Evolutionary conservation across 2,113 vertebrate species (phyloP).

Genomic region (Astur gentilis): DNA sequence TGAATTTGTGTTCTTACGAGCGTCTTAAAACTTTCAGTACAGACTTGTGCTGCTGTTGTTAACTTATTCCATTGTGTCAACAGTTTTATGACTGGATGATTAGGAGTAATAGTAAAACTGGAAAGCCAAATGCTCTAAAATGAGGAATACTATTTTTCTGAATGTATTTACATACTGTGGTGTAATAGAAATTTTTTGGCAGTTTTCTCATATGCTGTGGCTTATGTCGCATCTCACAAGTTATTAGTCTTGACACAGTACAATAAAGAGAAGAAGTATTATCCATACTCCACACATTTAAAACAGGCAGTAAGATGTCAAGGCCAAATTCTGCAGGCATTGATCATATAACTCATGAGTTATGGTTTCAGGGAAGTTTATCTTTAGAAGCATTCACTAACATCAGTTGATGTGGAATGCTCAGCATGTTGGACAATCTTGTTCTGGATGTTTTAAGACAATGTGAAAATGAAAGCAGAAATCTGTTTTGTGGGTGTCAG

Average conservation of each 20-base stretch:
- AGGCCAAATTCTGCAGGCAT: not conserved
- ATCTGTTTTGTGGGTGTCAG: not conserved
- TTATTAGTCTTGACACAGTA: not conserved
- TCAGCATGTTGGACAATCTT: not conserved
- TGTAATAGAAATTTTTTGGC: not conserved
- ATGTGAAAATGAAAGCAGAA: not conserved
- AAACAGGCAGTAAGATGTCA: not conserved
- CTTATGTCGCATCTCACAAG: not conserved
- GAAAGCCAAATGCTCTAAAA: not conserved
- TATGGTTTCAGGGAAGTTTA: not conserved
- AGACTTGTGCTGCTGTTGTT: not conserved
- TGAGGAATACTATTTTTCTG: not conserved
- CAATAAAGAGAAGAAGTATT: not conserved
- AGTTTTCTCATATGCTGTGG: not conserved
- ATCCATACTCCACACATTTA: not conserved
- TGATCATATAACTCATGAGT: not conserved
- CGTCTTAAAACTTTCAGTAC: not conserved
- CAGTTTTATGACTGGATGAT: not conserved
- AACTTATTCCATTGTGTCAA: not conserved
- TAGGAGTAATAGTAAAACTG: not conserved
- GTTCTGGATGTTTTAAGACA: not conserved
- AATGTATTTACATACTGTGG: not conserved
- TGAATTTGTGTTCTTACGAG: not conserved
- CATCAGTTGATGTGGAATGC: not conserved
- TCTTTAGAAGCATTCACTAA: not conserved